Evolutionary conservation across 2,113 vertebrate species (phyloP).

Genomic region (Thalassarche chlororhynchos): DNA sequence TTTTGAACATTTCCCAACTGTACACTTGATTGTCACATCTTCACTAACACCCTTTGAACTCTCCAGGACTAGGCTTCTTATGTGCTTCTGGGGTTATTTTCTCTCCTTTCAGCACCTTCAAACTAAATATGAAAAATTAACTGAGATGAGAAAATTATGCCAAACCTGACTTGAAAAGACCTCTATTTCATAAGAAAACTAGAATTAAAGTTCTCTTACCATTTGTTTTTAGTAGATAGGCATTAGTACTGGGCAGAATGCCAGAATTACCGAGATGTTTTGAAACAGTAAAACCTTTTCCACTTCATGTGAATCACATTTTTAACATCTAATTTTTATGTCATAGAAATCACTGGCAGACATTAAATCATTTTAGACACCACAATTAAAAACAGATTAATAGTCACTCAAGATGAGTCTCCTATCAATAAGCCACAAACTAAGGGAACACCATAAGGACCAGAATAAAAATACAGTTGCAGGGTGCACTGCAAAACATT

Average conservation of each 20-base stretch:
- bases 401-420: background rate
- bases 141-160: background rate
- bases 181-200: background rate
- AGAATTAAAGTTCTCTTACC: background rate
- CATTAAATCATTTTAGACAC: conserved; percentile 31
- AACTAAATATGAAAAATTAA: background rate
- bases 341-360: conserved; percentile 13
- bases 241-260: background rate
- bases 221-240: conserved; percentile 38
- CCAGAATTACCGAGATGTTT: background rate
- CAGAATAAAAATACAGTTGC: background rate
- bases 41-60: background rate
- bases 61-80: background rate
- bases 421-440: background rate
- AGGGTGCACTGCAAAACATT: background rate
- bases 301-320: background rate
- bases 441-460: background rate
- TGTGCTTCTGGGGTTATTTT: background rate
- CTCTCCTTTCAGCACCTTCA: background rate
- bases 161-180: background rate
- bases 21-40: background rate
- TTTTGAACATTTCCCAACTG: background rate
- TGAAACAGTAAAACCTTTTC: background rate
- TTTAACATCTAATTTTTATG: background rate
- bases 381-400: conserved; percentile 64